A percentile compares a stretch with the other conserved stretches of the same genome.
Evolutionary conservation across 2,888 invertebrate genomes (phyloP).

Genomic region (Cephonodes hylas): DNA sequence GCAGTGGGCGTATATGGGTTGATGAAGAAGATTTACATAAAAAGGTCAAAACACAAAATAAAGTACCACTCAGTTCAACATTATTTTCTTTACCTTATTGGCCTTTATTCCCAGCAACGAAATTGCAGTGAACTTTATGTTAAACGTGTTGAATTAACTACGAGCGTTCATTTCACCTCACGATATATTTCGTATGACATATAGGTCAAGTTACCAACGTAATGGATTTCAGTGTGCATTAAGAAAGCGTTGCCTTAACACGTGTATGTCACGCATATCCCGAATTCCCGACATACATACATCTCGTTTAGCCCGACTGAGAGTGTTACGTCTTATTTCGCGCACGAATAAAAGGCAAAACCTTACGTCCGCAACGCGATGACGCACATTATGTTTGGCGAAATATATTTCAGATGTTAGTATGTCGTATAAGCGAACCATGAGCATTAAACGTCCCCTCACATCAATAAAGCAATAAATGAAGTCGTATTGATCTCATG

Average conservation of each 20-base stretch:
- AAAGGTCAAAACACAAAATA: background rate
- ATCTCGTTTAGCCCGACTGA: background rate
- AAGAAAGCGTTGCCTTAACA: background rate
- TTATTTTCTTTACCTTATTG: no score
- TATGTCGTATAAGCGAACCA: background rate
- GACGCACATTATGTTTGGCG: background rate
- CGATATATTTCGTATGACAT: slow-evolving; percentile 2
- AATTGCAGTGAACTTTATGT: background rate
- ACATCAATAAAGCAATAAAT: background rate
- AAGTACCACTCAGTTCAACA: background rate
- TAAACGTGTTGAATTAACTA: background rate
- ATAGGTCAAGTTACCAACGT: slow-evolving; percentile 4
- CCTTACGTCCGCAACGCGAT: background rate
- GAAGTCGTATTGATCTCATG: background rate
- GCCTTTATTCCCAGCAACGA: background rate
- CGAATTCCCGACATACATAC: background rate
- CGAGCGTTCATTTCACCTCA: background rate
- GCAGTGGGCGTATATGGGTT: no score
- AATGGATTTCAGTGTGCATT: slow-evolving; percentile 8
- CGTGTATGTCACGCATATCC: background rate
- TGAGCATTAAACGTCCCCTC: background rate
- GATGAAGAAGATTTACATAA: no score
- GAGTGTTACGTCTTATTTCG: background rate
- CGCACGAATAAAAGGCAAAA: background rate
- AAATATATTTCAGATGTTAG: background rate